A percentile compares a stretch with the other conserved stretches of the same genome.
Conservation (phyloP, 1,140 invertebrate species). For the Lordiphosa collinella region DNA sequence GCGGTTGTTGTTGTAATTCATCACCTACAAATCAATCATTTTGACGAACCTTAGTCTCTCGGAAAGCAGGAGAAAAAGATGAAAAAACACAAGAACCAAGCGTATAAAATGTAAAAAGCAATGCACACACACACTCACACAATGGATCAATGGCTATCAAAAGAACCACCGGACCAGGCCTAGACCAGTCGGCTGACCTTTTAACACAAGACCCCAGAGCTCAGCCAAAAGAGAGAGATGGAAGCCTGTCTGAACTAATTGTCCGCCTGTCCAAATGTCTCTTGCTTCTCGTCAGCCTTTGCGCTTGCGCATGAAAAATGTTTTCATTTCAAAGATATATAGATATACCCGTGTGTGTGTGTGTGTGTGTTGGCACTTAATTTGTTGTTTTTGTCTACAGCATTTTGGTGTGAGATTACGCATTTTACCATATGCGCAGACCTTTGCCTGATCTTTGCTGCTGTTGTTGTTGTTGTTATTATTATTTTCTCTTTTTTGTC, state of each 20-base stretch:
- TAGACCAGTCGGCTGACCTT: constrained; percentile 58
- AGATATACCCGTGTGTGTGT: constrained; percentile 42
- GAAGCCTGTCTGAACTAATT: constrained; percentile 75
- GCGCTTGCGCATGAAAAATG: constrained; percentile 66
- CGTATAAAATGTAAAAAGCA: constrained; percentile 69
- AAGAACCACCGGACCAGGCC: constrained; percentile 35
- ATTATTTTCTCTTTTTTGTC: constrained; percentile 10
- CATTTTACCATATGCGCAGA: constrained; percentile 48
- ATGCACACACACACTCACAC: constrained; percentile 42
- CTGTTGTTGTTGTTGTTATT: constrained; percentile 2
- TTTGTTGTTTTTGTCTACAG: constrained; percentile 65
- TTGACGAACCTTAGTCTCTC: constrained; percentile 75
- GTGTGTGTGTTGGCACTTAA: constrained; percentile 59
- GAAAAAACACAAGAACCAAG: constrained; percentile 28
- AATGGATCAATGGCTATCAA: constrained; percentile 69
- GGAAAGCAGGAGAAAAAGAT: constrained; percentile 17
- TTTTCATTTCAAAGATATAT: constrained; percentile 71
- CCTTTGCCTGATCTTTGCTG: constrained; percentile 29
- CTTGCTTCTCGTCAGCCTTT: constrained; percentile 34
- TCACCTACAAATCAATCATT: constrained; percentile 80
- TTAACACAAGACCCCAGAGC: constrained; percentile 54
- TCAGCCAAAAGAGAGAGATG: constrained; percentile 36
- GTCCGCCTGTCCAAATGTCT: constrained; percentile 47
- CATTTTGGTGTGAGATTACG: constrained; percentile 65
- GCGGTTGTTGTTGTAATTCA: constrained; percentile 77